Evolutionary conservation across 2,888 invertebrate species (phyloP).

Genomic region (Andrena chrysosceles): DNA sequence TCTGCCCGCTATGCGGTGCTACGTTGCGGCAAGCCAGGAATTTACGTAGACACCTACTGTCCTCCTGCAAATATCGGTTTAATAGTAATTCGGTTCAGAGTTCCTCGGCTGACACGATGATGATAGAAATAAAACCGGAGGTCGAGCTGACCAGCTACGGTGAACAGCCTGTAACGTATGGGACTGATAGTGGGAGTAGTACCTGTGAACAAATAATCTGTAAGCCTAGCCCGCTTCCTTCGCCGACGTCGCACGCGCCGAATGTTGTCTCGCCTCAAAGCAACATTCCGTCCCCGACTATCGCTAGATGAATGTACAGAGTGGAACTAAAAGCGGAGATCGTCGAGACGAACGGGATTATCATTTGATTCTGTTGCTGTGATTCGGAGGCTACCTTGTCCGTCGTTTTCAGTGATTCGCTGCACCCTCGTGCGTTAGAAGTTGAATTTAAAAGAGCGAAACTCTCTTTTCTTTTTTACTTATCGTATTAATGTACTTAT

Average conservation of each 20-base stretch:
- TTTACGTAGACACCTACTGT: constrained; percentile 86
- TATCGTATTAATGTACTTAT: constrained; percentile 51
- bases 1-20: constrained; percentile 87
- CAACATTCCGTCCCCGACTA: constrained; percentile 80
- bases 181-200: constrained; percentile 79
- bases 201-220: constrained; percentile 82
- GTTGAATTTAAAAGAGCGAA: constrained; percentile 36
- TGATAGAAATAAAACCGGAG: constrained; percentile 82
- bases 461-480: constrained; percentile 28
- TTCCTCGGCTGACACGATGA: constrained; percentile 73
- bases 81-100: constrained; percentile 76
- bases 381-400: constrained; percentile 40
- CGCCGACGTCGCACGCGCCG: constrained; percentile 76
- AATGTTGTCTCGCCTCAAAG: constrained; percentile 79
- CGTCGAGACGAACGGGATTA: constrained; percentile 24
- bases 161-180: constrained; percentile 70
- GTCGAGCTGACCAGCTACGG: constrained; percentile 76
- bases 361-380: constrained; percentile 47
- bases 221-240: constrained; percentile 81
- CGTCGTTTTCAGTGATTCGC: constrained; percentile 16
- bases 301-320: constrained; percentile 80
- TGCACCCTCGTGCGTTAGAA: constrained; percentile 10
- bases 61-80: constrained; percentile 84
- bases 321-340: constrained; percentile 30
- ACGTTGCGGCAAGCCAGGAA: constrained; percentile 88